Evolutionary conservation across 53 echinoderm and acorn worm species (phyloP).

Genomic region (Pentamera pediparva): DNA sequence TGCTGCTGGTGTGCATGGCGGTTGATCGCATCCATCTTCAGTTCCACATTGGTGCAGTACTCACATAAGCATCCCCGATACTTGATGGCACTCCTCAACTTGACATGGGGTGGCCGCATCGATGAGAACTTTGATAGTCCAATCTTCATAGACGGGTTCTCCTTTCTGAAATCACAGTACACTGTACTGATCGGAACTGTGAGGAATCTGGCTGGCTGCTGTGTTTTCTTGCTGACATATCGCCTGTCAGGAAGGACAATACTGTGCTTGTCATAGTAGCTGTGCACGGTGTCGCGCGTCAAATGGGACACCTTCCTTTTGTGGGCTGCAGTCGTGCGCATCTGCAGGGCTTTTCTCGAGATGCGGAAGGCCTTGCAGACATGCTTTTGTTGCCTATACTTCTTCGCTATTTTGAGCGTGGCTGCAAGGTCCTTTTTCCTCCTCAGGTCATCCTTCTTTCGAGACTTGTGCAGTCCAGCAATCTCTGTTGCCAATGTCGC

Average conservation of each 20-base stretch:
- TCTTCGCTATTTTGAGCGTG: slow-evolving; percentile 21
- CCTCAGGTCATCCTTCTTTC: slow-evolving; percentile 35
- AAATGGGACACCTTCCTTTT: slow-evolving; percentile 1
- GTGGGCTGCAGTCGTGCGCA: background rate
- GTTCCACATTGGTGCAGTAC: slow-evolving; percentile 47
- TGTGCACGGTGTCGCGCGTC: background rate
- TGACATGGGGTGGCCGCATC: slow-evolving; percentile 35
- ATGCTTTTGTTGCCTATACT: slow-evolving; percentile 29
- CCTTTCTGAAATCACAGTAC: slow-evolving; percentile 28
- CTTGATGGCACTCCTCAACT: slow-evolving; percentile 15
- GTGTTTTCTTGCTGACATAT: slow-evolving; percentile 46
- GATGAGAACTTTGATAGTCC: slow-evolving; percentile 25
- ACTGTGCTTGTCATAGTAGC: slow-evolving; percentile 28
- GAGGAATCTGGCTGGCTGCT: slow-evolving; percentile 45
- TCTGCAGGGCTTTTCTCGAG: slow-evolving; percentile 31
- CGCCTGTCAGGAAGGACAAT: slow-evolving; percentile 40
- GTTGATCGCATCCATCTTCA: slow-evolving; percentile 48
- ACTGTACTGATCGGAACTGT: background rate
- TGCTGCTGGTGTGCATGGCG: background rate
- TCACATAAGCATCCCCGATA: slow-evolving; percentile 62
- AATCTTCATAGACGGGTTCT: slow-evolving; percentile 21
- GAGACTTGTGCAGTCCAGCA: slow-evolving; percentile 26
- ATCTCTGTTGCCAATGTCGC: slow-evolving; percentile 24
- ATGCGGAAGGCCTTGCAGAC: slow-evolving; percentile 34
- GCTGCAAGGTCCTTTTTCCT: slow-evolving; percentile 30